phyloP scores from a whole-genome alignment of 2,888 invertebrate species.

The Amiota communis region DNA sequence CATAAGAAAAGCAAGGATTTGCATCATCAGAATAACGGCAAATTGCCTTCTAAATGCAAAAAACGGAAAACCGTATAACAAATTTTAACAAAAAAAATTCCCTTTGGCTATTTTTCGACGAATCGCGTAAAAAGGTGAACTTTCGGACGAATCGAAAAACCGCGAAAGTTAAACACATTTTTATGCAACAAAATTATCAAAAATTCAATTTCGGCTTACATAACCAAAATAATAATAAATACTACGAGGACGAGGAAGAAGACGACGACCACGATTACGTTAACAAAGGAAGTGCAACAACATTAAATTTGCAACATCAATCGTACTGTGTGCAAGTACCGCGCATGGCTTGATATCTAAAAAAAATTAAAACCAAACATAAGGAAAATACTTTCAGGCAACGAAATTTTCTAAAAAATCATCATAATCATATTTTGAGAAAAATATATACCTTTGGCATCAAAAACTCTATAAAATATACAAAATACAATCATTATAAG shows the following conservation, averaged over 20 bases:
- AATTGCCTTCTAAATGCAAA: slow-evolving; percentile 56
- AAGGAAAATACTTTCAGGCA: slow-evolving; percentile 37
- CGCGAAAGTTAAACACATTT: slow-evolving; percentile 36
- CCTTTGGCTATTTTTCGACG: slow-evolving; percentile 66
- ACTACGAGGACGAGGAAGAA: background rate
- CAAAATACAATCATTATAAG: slow-evolving; percentile 71
- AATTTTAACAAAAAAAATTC: slow-evolving; percentile 68
- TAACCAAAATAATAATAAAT: slow-evolving; percentile 8
- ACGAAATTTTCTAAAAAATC: slow-evolving; percentile 14
- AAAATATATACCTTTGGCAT: slow-evolving; percentile 58
- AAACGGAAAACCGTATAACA: slow-evolving; percentile 55
- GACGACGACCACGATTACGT: slow-evolving; percentile 24
- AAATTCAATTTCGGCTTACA: slow-evolving; percentile 45
- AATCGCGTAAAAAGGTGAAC: background rate
- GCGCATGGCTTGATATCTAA: slow-evolving; percentile 15
- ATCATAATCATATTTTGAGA: slow-evolving; percentile 15
- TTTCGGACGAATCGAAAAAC: background rate
- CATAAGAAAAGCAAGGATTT: no score
- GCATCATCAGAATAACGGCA: no score
- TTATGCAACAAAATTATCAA: slow-evolving; percentile 45
- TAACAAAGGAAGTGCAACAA: slow-evolving; percentile 19
- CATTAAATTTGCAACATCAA: slow-evolving; percentile 21
- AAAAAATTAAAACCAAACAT: slow-evolving; percentile 15
- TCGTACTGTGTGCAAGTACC: slow-evolving; percentile 1
- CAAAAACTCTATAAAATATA: slow-evolving; percentile 50